Percentiles rank a stretch among this genome's conserved stretches.
These are phyloP conservation scores for Cydia amplana DNA, from an alignment of 1,140 invertebrate species.

Conservation along the genomic window DNA sequence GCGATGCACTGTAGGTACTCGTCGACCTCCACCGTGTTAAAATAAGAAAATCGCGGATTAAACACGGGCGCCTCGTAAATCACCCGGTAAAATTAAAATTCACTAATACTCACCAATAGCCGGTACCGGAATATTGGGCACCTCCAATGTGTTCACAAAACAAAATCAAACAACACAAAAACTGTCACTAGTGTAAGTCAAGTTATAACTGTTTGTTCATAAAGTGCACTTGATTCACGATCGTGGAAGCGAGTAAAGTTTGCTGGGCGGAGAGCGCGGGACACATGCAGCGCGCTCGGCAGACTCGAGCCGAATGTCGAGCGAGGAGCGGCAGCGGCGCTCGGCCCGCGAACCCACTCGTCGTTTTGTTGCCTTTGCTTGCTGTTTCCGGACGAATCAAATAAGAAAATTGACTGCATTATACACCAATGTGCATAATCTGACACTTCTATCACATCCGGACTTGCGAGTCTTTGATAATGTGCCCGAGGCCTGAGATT, in stretches of 20 bases:
- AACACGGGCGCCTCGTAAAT: constrained; percentile 20
- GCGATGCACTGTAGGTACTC: constrained; percentile 20
- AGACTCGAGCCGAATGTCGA: constrained; percentile 58
- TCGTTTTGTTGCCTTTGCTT: constrained; percentile 27
- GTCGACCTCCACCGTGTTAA: constrained; percentile 12
- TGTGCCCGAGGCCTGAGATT: neutral
- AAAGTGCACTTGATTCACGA: constrained; percentile 64
- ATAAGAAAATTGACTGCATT: constrained; percentile 57
- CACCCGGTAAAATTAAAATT: constrained; percentile 62
- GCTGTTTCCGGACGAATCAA: constrained; percentile 38
- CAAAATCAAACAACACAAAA: constrained; percentile 73
- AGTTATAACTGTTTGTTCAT: constrained; percentile 53
- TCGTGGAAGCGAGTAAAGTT: constrained; percentile 67
- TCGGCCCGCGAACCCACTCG: constrained; percentile 34
- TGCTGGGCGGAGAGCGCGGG: constrained; percentile 48
- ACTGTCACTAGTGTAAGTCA: constrained; percentile 62
- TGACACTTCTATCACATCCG: neutral
- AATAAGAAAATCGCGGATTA: constrained; percentile 27
- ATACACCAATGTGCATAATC: constrained; percentile 34
- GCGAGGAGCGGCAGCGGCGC: constrained; percentile 31
- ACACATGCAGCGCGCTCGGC: constrained; percentile 54
- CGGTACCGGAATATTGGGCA: constrained; percentile 69
- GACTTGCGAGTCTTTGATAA: neutral
- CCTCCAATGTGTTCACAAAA: constrained; percentile 73
- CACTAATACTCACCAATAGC: constrained; percentile 70